Evolutionary conservation across 2,113 vertebrate species (phyloP).

Genomic region (Puntigrus tetrazona): DNA sequence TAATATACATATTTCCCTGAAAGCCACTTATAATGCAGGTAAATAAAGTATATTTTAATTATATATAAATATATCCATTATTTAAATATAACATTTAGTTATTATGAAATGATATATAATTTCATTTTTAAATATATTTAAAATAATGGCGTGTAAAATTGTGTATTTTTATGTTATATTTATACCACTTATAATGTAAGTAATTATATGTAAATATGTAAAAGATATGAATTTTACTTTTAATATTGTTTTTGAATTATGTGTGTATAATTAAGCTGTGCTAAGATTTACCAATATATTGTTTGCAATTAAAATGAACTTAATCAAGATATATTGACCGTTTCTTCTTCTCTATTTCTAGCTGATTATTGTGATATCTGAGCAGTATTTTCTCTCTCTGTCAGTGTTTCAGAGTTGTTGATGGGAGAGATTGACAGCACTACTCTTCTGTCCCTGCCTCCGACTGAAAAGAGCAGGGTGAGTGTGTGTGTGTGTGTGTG

Average conservation of each 20-base stretch:
- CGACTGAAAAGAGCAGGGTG: constrained; percentile 89
- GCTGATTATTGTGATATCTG: background rate
- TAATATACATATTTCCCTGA: too few relatives aligned
- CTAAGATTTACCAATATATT: background rate
- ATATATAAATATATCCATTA: background rate
- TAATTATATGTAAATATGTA: background rate
- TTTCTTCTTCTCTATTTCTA: background rate
- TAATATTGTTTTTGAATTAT: too few relatives aligned
- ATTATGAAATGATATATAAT: too few relatives aligned
- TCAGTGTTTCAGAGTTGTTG: constrained; percentile 91
- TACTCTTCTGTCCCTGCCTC: constrained; percentile 89
- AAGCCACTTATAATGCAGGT: too few relatives aligned
- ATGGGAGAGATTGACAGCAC: constrained; percentile 97
- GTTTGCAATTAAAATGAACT: background rate
- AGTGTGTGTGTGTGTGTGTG: constrained; percentile 54
- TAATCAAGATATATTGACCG: background rate
- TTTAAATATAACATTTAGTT: too few relatives aligned
- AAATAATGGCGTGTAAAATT: too few relatives aligned
- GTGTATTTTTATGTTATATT: too few relatives aligned
- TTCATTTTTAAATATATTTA: too few relatives aligned
- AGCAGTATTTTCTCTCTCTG: background rate
- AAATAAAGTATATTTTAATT: background rate
- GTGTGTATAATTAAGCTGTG: background rate
- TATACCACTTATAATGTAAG: background rate
- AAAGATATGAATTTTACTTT: too few relatives aligned